These are phyloP conservation scores for Drepana arcuata DNA, from an alignment of 1,140 invertebrate species.

Conservation along the genomic window DNA sequence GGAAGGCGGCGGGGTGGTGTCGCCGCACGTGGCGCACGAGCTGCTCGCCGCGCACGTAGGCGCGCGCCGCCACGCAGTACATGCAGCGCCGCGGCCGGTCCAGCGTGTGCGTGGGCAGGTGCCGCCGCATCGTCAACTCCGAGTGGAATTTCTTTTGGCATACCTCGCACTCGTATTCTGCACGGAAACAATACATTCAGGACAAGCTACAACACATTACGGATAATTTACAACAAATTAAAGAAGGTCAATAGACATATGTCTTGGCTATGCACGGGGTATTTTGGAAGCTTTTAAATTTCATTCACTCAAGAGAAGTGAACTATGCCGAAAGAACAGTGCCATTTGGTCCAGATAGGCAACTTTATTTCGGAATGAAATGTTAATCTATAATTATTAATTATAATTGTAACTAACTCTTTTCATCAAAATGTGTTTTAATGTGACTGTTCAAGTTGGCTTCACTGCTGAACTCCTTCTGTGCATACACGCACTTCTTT, in stretches of 20 bases:
- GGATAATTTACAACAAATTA: too few relatives aligned
- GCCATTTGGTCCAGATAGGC: too few relatives aligned
- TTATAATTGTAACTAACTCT: conserved; percentile 38
- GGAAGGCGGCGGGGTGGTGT: conserved; percentile 39
- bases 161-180: conserved; percentile 41
- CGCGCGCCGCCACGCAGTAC: conserved; percentile 56
- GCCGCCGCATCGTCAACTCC: conserved; percentile 43
- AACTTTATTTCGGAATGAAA: too few relatives aligned
- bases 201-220: too few relatives aligned
- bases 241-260: too few relatives aligned
- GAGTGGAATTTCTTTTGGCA: conserved; percentile 39
- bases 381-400: too few relatives aligned
- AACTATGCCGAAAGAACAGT: too few relatives aligned
- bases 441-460: conserved; percentile 26
- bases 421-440: conserved; percentile 29
- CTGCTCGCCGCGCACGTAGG: conserved; percentile 56
- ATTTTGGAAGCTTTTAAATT: too few relatives aligned
- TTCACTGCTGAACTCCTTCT: conserved; percentile 25
- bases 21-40: conserved; percentile 50
- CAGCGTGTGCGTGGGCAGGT: conserved; percentile 47
- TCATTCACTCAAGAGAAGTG: too few relatives aligned
- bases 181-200: too few relatives aligned
- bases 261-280: too few relatives aligned
- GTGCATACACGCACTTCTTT: conserved; percentile 18
- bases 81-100: conserved; percentile 58